A percentile compares a stretch with the other conserved stretches of the same genome.
phyloP scores from a whole-genome alignment of 2,797 vertebrate genomes.

The Eremophila alpestris region DNA sequence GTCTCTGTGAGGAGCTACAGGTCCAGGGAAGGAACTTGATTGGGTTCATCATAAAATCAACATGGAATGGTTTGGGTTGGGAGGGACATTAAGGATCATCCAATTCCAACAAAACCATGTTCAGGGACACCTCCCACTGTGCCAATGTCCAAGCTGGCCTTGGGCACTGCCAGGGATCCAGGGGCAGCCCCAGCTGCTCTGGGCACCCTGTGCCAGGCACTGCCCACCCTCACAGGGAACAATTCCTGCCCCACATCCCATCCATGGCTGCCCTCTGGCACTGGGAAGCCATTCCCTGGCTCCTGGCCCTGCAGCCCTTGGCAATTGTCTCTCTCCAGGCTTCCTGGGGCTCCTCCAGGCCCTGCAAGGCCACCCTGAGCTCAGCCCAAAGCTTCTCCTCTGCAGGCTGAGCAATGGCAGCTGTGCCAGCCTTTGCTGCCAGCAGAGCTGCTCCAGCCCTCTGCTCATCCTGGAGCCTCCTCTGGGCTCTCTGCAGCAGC shows the following conservation, averaged over 20 bases:
- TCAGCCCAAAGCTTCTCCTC: no score
- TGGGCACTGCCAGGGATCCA: not conserved
- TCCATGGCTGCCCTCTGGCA: no score
- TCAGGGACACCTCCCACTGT: not conserved
- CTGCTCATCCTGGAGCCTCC: not conserved
- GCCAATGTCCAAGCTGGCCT: not conserved
- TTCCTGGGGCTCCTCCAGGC: no score
- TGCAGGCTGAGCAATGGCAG: no score
- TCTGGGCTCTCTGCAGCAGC: not conserved
- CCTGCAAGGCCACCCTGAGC: no score
- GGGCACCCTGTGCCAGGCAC: not conserved
- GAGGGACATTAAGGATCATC: fast-evolving
- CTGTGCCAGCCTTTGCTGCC: no score
- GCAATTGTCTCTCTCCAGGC: no score
- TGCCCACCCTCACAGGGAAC: not conserved
- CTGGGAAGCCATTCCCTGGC: not conserved
- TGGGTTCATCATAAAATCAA: not conserved
- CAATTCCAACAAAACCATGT: not conserved
- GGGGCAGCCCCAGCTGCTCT: not conserved
- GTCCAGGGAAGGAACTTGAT: not conserved
- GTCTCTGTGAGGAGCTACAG: not conserved
- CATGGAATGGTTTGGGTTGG: not conserved
- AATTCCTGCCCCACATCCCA: not conserved
- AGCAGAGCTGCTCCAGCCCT: not conserved
- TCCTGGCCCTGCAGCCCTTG: not conserved